Base-by-base conservation (phyloP, 2,797 vertebrate genomes). In the Phaenicophaeus curvirostris region DNA sequence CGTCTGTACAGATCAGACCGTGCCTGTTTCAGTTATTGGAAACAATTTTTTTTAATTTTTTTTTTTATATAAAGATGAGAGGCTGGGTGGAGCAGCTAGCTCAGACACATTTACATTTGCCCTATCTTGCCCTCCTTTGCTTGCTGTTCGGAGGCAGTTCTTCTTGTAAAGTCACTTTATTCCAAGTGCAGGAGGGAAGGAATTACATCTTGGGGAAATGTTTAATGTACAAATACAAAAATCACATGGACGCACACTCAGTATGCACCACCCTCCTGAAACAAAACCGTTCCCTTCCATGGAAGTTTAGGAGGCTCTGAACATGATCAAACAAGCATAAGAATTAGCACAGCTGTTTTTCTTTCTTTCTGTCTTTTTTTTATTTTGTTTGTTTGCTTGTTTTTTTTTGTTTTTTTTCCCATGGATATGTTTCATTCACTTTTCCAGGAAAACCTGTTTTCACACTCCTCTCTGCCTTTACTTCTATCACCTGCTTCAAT, bases 11-110 rank as follows among this genome's bases (percentile, higher is more conserved):
- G 93, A 96, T 97, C 97, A 98, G 96, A 96, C 96, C 91, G 86
- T 96, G 97, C 97, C 96, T 97, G 97, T 97, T 97, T 96, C 69
- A 6, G 96, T 97, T 95, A 95, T 96, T 97, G 96, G 96, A 97
- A 96, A 93, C 91, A 18, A 23, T 48, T 48, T 95, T 94, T 73
- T 78, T 54, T 86, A 88, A 85, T 92, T 93, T 87, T 85, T 92
- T 93, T 84, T 87, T 59, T 93, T 91, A 89, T 96, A 87, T 80
- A 69, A 93, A 97, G 96, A 97, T 97, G 98, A 97, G 97, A 97
- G 97, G 75, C 85, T 96, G 97, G 98, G 97, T 97, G 98, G 97
- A 96, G 97, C 93, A 68, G 96, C 90, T 72, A 39, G 65, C 94
- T 94, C 93, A 97, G 97, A 95, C 98, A 95, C 95, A 96, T 94